These are phyloP conservation scores for Mirza zaza DNA, from an alignment of 2,113 vertebrate genomes.

Conservation along the genomic window DNA sequence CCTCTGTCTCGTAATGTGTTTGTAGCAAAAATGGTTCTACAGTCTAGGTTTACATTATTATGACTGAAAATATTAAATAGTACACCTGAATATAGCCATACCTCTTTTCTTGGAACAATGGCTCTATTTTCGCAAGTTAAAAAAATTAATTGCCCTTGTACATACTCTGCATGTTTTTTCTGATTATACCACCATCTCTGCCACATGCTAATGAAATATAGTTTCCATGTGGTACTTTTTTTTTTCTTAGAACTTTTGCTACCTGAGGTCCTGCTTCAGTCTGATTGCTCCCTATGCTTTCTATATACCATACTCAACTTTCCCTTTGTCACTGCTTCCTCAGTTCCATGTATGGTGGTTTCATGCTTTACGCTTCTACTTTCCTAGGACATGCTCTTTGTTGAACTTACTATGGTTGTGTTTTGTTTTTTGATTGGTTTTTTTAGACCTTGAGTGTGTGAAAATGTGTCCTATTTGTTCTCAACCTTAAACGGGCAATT, in stretches of 20 bases:
- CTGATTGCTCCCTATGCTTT: neutral
- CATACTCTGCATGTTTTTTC: neutral
- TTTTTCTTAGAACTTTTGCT: neutral
- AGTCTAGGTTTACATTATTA: neutral
- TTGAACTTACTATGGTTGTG: neutral
- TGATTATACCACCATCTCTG: neutral
- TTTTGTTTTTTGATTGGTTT: neutral
- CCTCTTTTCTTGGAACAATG: neutral
- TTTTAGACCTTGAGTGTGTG: neutral
- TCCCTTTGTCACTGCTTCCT: neutral
- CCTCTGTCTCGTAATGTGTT: neutral
- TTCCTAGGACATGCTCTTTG: neutral
- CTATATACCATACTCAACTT: neutral
- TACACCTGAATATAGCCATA: neutral
- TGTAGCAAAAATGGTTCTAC: neutral
- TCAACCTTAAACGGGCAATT: neutral
- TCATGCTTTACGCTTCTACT: neutral
- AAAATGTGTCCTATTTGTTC: neutral
- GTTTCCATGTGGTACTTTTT: neutral
- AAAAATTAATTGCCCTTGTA: neutral
- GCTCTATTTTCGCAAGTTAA: neutral
- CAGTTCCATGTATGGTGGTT: neutral
- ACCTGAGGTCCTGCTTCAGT: neutral
- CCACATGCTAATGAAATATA: neutral
- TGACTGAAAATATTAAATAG: neutral